phyloP scores from a whole-genome alignment of 1,140 invertebrate species.

The Mactra quadrangularis region DNA sequence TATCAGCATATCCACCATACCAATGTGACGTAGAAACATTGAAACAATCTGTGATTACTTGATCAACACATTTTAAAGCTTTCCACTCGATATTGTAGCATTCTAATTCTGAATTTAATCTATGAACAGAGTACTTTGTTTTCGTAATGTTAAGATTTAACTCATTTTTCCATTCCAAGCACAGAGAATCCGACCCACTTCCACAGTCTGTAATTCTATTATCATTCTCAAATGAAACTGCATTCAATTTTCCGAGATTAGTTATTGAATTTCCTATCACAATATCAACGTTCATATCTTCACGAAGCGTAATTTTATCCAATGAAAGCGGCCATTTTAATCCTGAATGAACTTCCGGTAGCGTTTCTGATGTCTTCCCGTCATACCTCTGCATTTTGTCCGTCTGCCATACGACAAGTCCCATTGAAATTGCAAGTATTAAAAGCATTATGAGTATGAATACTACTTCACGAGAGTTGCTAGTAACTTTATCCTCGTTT shows the following conservation, averaged over 20 bases:
- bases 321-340: background rate
- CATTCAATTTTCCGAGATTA: background rate
- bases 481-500: background rate
- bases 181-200: background rate
- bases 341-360: background rate
- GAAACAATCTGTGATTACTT: conserved; percentile 74
- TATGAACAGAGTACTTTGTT: background rate
- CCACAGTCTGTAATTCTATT: background rate
- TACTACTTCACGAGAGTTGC: conserved; percentile 4
- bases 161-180: conserved; percentile 53
- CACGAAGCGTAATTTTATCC: background rate
- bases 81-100: conserved; percentile 68
- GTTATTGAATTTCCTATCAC: background rate
- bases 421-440: conserved; percentile 19
- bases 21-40: conserved; percentile 72
- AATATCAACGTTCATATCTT: conserved; percentile 14
- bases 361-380: background rate
- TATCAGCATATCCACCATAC: conserved; percentile 83
- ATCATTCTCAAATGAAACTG: background rate
- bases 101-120: conserved; percentile 8
- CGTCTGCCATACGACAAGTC: conserved; percentile 56
- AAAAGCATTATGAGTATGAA: conserved; percentile 20
- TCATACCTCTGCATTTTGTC: conserved; percentile 1
- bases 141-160: conserved; percentile 7
- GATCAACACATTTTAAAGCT: conserved; percentile 54